Evolutionary conservation across 2,888 invertebrate genomes (phyloP), one percentile per base, ranked within the genome.

Genomic region (Petrolisthes manimaculis): DNA sequence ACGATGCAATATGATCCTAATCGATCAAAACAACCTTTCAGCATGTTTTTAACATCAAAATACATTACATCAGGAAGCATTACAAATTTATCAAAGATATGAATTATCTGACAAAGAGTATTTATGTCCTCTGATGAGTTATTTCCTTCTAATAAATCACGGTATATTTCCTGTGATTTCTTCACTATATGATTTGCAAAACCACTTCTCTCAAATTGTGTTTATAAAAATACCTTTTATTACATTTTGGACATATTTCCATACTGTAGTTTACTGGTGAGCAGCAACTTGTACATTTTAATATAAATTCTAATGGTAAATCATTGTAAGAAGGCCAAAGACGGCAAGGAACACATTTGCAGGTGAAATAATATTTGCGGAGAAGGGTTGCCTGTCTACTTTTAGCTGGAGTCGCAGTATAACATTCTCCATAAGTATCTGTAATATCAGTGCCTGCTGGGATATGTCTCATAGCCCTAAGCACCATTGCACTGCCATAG

Each of bases 381-480:
- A 61, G 14, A n/a, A 90, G 79, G 14, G 51, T n/a, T 24, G 71
- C 75, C n/a, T n/a, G n/a, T n/a, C n/a, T n/a, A n/a, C n/a, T n/a
- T n/a, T n/a, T n/a, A n/a, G n/a, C n/a, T n/a, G n/a, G 6, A 0
- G 61, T 69, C 14, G 88, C 55, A 14, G 83, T 85, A 86, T 83
- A 90, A 80, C 88, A 89, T 67, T 87, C 90, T 0, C 90, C 88
- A 77, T 90, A 90, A 71, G 88, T 75, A 81, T 90, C 90, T 18
- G 86, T 77, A 51, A 90, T 69, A 86, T 90, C 89, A 18, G 74
- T 69, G 21, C 90, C 90, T 69, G 78, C 71, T 6, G 87, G 80
- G 55, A 90, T 89, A 55, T 87, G 88, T n/a, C 82, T 69, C 56
- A 89, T 83, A 56, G 90, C 87, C 53, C 80, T 83, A 14, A 89